Base-by-base conservation (phyloP, 2,888 invertebrate genomes). In the Torymus tubicola region DNA sequence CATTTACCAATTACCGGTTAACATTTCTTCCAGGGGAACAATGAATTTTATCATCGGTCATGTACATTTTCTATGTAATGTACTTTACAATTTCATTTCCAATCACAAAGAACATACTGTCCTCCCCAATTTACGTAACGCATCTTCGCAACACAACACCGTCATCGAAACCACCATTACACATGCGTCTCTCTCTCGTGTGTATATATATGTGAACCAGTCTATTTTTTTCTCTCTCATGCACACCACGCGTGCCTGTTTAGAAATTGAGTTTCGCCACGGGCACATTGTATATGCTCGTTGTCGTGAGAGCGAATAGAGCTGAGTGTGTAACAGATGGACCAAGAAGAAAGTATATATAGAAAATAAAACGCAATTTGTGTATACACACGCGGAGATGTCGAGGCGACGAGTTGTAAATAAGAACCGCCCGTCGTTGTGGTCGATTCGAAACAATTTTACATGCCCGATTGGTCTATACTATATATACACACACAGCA, bases 241-340 rank as follows among this genome's bases (percentile, higher is more conserved):
- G 4, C 63, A 31, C 31, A 1, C 5, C 52, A 14, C 12, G 31
- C 50, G 24, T 12, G 55, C 31, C n/a, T 77, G 70, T 77, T 77
- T 77, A 76, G 69, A 76, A 69, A 69, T 63, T 61, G 68, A 21
- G 31, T 75, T 76, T 76, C 69, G 69, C 57, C 76, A 76, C 57
- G 57, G 69, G 21, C 24, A 31, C 31, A 50, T 3, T 55, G 21
- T 68, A 24, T 24, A n/a, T 2, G 55, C 10, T 31, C n/a, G 55
- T 68, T 24, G 21, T 50, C 67, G 60, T 75, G 67, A 75, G 58
- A 67, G 63, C 5, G 2, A 18, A 52, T 5, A 16, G 53, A 8
- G 64, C 12, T n/a, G 18, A 60, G n/a, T 31, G 60, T 61, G 14
- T 50, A 78, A 71, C 77, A 78, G 52, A 78, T 64, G 71, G 65